Percentiles rank a stretch among this genome's conserved stretches.
Conservation (phyloP, 1,140 invertebrate genomes). For the Drosophila pachea region DNA sequence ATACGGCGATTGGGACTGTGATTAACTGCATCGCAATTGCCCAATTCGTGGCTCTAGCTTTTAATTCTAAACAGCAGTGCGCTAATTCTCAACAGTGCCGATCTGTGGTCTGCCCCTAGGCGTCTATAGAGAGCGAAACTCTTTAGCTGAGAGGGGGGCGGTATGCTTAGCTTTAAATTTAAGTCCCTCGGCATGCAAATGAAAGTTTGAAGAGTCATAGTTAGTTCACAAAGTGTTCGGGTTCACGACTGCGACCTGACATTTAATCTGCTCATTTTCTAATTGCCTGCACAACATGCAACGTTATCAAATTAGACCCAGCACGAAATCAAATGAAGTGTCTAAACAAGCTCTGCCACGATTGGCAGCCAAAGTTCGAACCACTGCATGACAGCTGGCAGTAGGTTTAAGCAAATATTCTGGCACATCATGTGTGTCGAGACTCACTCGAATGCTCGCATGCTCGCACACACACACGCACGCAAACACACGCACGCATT, state of each 20-base stretch:
- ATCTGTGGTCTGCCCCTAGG: not conserved
- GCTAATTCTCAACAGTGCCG: slow-evolving; percentile 48
- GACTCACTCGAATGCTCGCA: no score
- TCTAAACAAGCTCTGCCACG: slow-evolving; percentile 19
- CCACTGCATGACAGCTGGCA: slow-evolving; percentile 9
- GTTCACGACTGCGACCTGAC: not conserved
- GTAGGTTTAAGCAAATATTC: slow-evolving; percentile 30
- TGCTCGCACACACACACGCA: not conserved
- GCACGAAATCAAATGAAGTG: slow-evolving; percentile 32
- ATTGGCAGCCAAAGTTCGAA: slow-evolving; percentile 37
- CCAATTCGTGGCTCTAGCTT: slow-evolving; percentile 41
- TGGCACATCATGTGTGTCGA: slow-evolving; percentile 25
- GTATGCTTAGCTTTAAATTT: slow-evolving; percentile 1
- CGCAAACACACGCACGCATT: slow-evolving; percentile 32
- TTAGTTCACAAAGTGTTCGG: no score
- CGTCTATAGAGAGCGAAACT: not conserved
- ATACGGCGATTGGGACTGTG: slow-evolving; percentile 41
- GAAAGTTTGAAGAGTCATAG: not conserved
- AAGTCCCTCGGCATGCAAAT: not conserved
- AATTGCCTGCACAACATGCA: slow-evolving; percentile 47
- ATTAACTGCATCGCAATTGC: slow-evolving; percentile 56
- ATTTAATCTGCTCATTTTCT: slow-evolving; percentile 35
- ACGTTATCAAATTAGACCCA: slow-evolving; percentile 37
- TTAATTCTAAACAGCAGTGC: slow-evolving; percentile 54
- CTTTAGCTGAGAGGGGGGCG: not conserved